These are phyloP conservation scores for Geococcyx californianus DNA, from an alignment of 2,113 vertebrate species.

Conservation along the genomic window DNA sequence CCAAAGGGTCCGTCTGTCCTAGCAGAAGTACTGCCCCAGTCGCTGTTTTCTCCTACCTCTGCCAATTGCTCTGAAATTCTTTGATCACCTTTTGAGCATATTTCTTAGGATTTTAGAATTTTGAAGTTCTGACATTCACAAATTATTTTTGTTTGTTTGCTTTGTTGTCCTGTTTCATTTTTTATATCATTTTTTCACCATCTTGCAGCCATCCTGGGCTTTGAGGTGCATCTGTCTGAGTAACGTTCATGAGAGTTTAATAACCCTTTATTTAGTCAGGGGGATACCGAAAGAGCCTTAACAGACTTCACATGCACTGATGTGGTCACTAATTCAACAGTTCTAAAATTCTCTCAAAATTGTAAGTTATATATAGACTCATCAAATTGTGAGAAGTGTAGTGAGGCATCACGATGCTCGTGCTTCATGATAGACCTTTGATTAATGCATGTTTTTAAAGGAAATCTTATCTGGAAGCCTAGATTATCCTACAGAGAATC, in stretches of 20 bases:
- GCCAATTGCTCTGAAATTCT: not conserved
- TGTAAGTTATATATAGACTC: not conserved
- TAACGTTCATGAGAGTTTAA: not conserved
- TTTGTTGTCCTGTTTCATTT: not conserved
- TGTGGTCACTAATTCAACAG: not conserved
- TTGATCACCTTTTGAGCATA: not conserved
- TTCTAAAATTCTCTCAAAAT: not conserved
- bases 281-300: not conserved
- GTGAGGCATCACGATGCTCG: not conserved
- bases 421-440: not conserved
- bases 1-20: not conserved
- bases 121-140: not conserved
- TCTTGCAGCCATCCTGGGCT: not conserved
- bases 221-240: not conserved
- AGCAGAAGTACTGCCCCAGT: not conserved
- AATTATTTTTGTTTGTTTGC: not conserved
- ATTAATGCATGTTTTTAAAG: not conserved
- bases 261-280: not conserved
- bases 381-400: not conserved
- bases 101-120: not conserved
- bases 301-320: not conserved
- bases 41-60: rapidly evolving
- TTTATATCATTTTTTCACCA: not conserved
- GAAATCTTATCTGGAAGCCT: not conserved
- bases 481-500: not conserved